These are phyloP conservation scores for Trachelus iudaicus DNA, from an alignment of 2,888 invertebrate genomes.

Conservation along the genomic window DNA sequence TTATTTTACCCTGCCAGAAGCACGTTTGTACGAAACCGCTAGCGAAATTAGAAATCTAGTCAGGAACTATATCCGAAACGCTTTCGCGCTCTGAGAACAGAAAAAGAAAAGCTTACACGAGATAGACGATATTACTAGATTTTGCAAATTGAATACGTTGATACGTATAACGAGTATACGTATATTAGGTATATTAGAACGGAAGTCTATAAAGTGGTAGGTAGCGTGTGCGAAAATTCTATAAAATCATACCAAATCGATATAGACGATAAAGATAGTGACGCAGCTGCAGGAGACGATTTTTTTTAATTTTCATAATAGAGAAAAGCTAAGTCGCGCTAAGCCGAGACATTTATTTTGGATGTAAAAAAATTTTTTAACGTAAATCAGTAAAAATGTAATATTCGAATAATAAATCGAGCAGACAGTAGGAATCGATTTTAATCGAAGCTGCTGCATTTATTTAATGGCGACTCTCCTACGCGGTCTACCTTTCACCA, in stretches of 20 bases:
- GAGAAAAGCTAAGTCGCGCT: background rate
- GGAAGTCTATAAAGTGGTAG: background rate
- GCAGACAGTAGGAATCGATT: constrained; percentile 39
- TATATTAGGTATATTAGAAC: background rate
- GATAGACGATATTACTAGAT: background rate
- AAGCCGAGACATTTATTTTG: background rate
- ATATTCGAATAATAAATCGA: background rate
- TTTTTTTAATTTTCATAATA: constrained; percentile 43
- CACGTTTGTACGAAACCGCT: background rate
- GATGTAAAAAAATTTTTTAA: background rate
- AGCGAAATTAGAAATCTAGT: background rate
- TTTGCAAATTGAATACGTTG: background rate
- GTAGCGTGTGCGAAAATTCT: background rate
- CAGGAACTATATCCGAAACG: background rate
- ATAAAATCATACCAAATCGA: background rate
- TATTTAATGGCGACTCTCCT: constrained; percentile 30
- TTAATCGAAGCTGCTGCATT: constrained; percentile 45
- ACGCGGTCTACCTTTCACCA: background rate
- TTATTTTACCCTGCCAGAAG: background rate
- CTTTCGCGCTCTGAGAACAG: background rate
- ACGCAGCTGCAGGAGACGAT: constrained; percentile 27
- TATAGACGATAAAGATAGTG: background rate
- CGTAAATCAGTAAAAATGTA: background rate
- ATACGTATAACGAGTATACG: background rate
- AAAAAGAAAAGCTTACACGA: background rate